These are phyloP conservation scores for Apostichopus leukothele DNA, from an alignment of 53 echinoderm and acorn worm genomes.

Conservation along the genomic window DNA sequence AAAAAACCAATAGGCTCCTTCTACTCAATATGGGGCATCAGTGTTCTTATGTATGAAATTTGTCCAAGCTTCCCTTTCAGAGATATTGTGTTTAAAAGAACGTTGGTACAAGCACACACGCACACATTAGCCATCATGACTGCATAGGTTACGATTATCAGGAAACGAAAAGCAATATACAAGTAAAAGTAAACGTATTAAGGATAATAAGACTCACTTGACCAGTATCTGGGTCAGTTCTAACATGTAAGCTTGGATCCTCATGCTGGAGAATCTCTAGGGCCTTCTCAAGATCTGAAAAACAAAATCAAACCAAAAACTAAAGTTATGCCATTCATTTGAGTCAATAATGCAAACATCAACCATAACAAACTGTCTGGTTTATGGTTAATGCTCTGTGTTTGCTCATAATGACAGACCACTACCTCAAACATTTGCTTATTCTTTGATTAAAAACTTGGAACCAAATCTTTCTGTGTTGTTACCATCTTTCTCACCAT, in stretches of 20 bases:
- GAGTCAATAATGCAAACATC: too few relatives aligned
- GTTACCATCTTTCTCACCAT: too few relatives aligned
- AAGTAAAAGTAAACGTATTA: not conserved
- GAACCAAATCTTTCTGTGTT: too few relatives aligned
- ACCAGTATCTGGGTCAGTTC: slow-evolving; percentile 82
- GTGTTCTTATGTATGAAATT: not conserved
- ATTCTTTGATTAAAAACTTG: too few relatives aligned
- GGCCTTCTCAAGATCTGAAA: slow-evolving; percentile 81
- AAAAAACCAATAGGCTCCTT: too few relatives aligned
- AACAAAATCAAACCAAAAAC: too few relatives aligned
- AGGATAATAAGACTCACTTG: slow-evolving; percentile 59
- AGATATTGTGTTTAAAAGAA: not conserved
- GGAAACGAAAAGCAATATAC: not conserved
- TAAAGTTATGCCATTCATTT: too few relatives aligned
- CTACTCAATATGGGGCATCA: too few relatives aligned
- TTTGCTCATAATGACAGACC: too few relatives aligned
- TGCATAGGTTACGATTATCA: not conserved
- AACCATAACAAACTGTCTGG: too few relatives aligned
- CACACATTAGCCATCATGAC: not conserved
- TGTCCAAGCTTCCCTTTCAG: not conserved
- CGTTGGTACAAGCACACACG: not conserved
- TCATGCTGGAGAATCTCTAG: slow-evolving; percentile 80
- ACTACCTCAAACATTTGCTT: too few relatives aligned
- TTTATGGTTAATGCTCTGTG: too few relatives aligned
- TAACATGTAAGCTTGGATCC: slow-evolving; percentile 91